Evolutionary conservation across 2,113 vertebrate genomes (phyloP), one percentile per base, ranked within the genome.

Genomic region (Podarcis muralis): DNA sequence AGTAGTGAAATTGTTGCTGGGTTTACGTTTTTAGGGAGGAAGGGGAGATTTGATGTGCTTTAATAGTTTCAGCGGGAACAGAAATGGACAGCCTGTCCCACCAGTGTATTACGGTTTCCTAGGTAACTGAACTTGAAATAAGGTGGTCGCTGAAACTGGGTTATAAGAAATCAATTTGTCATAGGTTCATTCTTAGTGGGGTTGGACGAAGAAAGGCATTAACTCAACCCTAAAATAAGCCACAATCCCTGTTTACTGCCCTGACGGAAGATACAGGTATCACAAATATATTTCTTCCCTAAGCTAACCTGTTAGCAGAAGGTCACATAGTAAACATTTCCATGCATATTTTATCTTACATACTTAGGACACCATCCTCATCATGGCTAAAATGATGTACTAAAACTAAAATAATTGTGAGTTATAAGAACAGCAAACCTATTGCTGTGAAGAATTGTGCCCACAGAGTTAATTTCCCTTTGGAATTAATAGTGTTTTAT

Each of bases 121-220:
- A 96, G 96, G 97, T 89, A 97, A 97, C 97, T 66, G 80, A 95
- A 96, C 95, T 96, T 93, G 94, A 96, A 96, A 95, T 94, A 93
- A 95, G 94, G 95, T 93, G 93, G 94, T 94, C 94, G 88, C 93
- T 95, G 87, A 88, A 95, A 90, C 89, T 1, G 87, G 94, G 92
- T 92, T 95, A 93, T 93, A 95, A 93, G 91, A 91, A 95, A 95
- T 96, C 95, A 93, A 92, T 96, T 94, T 94, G 93, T 84, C 85
- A 88, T 90, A 93, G 94, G 92, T 93, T 86, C 85, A 89, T 90
- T 87, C 32, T 87, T 65, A 59, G 71, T 11, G 27, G 32, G 35
- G 84, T 48, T 81, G 89, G 7, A 32, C 0, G 74, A 18, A 20
- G 20, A 32, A 68, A 78, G 83, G 68, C 71, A 3, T 83, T 53